Evolutionary conservation across 2,113 vertebrate species (phyloP).

Genomic region (Salvelinus namaycush): DNA sequence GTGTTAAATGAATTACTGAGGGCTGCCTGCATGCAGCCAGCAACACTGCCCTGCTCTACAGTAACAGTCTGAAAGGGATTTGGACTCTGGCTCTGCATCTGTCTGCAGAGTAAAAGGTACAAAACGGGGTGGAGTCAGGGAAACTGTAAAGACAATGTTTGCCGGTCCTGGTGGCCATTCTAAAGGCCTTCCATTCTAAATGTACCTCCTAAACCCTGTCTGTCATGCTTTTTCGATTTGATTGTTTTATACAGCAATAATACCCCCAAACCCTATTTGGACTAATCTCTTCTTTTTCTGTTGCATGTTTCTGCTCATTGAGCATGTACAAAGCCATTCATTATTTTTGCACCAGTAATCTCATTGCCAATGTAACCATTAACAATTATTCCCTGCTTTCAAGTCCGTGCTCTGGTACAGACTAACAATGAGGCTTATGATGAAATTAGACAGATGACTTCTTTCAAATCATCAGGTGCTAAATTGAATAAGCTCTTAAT

Average conservation of each 20-base stretch:
- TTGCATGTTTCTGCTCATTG: neutral
- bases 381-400: slow-evolving; percentile 24
- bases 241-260: neutral
- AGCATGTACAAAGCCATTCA: neutral
- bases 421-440: slow-evolving; percentile 23
- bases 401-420: neutral
- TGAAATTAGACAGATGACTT: slow-evolving; percentile 5
- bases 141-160: neutral
- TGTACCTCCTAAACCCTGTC: too few relatives aligned
- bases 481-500: slow-evolving; percentile 29
- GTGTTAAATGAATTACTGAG: slow-evolving; percentile 40
- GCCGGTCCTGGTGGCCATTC: neutral
- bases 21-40: slow-evolving; percentile 32
- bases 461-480: neutral
- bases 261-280: neutral
- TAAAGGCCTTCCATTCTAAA: neutral
- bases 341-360: neutral
- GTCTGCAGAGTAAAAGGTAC: neutral
- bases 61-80: neutral
- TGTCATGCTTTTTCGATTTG: neutral
- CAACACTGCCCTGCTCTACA: slow-evolving; percentile 22
- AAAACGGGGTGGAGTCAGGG: neutral
- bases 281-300: neutral
- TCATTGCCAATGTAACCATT: neutral
- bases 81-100: neutral